Conservation (phyloP, 2,888 invertebrate genomes). For the Philaethria dido region DNA sequence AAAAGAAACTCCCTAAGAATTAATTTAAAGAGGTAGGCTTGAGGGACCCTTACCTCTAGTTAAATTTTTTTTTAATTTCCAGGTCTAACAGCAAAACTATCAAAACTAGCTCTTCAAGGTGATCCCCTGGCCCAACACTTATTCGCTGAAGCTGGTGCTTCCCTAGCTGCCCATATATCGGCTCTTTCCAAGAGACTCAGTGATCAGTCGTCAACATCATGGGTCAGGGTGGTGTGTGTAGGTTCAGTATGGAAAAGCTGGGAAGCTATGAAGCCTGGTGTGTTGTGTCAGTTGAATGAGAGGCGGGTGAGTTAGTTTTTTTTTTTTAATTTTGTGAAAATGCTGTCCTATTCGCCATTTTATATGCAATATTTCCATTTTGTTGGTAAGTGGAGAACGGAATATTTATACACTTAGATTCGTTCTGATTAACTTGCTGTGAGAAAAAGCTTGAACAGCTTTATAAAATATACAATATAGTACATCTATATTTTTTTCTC, state of each 20-base stretch:
- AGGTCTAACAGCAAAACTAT: constrained; percentile 88
- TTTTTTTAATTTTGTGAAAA: too few species aligned
- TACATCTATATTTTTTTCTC: too few species aligned
- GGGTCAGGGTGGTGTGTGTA: constrained; percentile 92
- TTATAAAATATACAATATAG: too few species aligned
- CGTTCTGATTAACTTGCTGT: too few species aligned
- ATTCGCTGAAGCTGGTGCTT: constrained; percentile 88
- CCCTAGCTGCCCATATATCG: constrained; percentile 85
- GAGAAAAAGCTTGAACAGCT: too few species aligned
- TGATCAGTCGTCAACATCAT: not conserved
- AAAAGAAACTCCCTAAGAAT: too few species aligned
- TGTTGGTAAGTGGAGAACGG: too few species aligned
- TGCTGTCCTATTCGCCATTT: too few species aligned
- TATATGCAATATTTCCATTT: too few species aligned
- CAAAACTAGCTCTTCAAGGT: constrained; percentile 86
- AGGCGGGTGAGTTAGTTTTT: constrained; percentile 61
- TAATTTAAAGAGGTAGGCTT: too few species aligned
- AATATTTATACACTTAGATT: too few species aligned
- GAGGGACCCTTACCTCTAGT: too few species aligned
- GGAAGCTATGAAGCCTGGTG: constrained; percentile 89
- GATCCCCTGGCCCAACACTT: constrained; percentile 88
- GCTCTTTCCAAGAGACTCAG: constrained; percentile 83
- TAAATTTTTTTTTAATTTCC: constrained; percentile 52
- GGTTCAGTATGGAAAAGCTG: constrained; percentile 98
- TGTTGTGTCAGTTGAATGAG: constrained; percentile 80